Evolutionary conservation across 2,888 invertebrate genomes (phyloP).

Genomic region (Agrilus mali): DNA sequence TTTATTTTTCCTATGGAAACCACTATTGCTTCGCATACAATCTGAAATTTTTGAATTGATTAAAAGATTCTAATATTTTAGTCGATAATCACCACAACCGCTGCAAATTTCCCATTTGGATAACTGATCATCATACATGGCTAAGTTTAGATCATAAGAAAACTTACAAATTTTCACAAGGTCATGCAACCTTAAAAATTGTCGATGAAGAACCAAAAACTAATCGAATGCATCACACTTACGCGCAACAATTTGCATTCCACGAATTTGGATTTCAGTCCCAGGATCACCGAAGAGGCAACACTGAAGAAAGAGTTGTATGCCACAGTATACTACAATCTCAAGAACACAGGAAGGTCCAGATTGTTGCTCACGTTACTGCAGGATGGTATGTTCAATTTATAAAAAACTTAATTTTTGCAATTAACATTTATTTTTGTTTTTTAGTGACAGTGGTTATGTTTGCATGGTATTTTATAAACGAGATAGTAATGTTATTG

Average conservation of each 20-base stretch:
- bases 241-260: constrained; percentile 23
- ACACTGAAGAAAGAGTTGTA: constrained; percentile 44
- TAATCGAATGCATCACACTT: constrained; percentile 22
- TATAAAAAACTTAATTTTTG: neutral
- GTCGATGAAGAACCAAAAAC: constrained; percentile 26
- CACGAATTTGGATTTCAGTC: constrained; percentile 28
- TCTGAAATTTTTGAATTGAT: too few species aligned
- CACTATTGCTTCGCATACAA: neutral
- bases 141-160: constrained; percentile 60
- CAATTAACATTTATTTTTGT: constrained; percentile 9
- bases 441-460: constrained; percentile 63
- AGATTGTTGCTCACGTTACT: constrained; percentile 62
- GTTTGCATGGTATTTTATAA: constrained; percentile 64
- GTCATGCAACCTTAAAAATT: constrained; percentile 52
- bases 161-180: constrained; percentile 60
- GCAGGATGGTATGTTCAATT: constrained; percentile 53
- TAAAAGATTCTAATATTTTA: too few species aligned
- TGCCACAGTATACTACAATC: constrained; percentile 49
- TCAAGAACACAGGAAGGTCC: constrained; percentile 46
- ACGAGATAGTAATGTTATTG: constrained; percentile 58
- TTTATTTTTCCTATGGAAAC: too few species aligned
- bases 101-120: constrained; percentile 70
- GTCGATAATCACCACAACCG: constrained; percentile 62
- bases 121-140: constrained; percentile 70
- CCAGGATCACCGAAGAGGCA: constrained; percentile 28